A percentile compares a stretch with the other conserved stretches of the same genome.
Evolutionary conservation across 2,797 vertebrate species (phyloP).

Genomic region (Bradypodion ventrale): DNA sequence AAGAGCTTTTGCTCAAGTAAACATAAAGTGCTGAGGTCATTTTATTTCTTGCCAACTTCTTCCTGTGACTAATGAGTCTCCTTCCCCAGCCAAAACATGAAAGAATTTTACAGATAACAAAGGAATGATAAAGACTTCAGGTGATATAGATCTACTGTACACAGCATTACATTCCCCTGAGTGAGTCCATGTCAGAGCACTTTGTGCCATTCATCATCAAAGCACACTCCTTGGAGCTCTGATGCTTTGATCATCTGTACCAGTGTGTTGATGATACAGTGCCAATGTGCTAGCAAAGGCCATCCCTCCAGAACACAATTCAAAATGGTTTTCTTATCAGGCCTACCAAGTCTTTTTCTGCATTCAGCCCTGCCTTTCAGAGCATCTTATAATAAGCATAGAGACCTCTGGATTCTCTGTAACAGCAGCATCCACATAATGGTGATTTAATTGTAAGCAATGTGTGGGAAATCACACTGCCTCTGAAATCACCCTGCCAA

Average conservation of each 20-base stretch:
- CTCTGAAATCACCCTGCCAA: too few species aligned
- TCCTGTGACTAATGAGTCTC: conserved; percentile 48
- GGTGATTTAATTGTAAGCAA: background rate
- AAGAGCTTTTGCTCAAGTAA: background rate
- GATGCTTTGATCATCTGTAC: background rate
- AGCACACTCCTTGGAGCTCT: conserved; percentile 36
- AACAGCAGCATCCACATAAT: conserved; percentile 13
- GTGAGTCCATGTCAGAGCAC: background rate
- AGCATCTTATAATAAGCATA: background rate
- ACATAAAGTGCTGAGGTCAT: conserved; percentile 24
- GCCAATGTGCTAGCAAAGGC: conserved; percentile 36
- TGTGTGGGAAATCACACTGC: background rate
- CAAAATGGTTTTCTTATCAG: conserved; percentile 43
- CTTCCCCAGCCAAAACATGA: background rate
- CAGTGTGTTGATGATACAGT: background rate
- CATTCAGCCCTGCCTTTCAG: conserved; percentile 29
- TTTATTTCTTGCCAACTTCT: conserved; percentile 45
- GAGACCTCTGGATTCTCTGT: accelerated
- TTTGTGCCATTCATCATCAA: conserved; percentile 42
- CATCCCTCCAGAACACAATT: conserved; percentile 28
- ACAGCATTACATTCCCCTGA: conserved; percentile 43
- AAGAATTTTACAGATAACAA: conserved; percentile 43
- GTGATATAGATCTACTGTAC: conserved; percentile 49
- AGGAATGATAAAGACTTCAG: conserved; percentile 29
- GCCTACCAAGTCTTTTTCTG: conserved; percentile 19